Percentiles rank a stretch among this genome's conserved stretches.
These are phyloP conservation scores for Subacronicta megacephala DNA, from an alignment of 2,888 invertebrate species.

Conservation along the genomic window DNA sequence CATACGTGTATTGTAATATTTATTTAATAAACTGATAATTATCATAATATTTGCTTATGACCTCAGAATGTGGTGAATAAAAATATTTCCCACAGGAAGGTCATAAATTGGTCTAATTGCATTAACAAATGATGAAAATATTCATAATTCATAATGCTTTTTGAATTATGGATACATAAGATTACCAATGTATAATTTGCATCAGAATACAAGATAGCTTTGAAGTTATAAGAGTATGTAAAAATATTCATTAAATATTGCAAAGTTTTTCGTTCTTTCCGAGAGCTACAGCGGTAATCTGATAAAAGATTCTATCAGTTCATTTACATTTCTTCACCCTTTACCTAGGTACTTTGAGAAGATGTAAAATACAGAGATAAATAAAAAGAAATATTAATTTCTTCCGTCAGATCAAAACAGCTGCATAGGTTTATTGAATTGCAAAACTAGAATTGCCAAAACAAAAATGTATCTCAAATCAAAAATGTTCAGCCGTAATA, in stretches of 20 bases:
- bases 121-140: too few species aligned
- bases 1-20: slow-evolving; percentile 30
- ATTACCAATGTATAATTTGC: neutral
- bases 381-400: neutral
- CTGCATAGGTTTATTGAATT: too few species aligned
- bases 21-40: slow-evolving; percentile 25
- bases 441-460: too few species aligned
- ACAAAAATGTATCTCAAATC: too few species aligned
- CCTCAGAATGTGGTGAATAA: slow-evolving; percentile 5
- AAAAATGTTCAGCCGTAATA: too few species aligned
- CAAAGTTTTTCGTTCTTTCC: slow-evolving; percentile 32
- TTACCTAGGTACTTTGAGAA: slow-evolving; percentile 11
- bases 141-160: too few species aligned
- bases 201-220: slow-evolving; percentile 14
- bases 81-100: slow-evolving; percentile 1
- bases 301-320: slow-evolving; percentile 30
- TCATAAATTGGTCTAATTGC: too few species aligned
- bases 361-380: neutral
- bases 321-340: slow-evolving; percentile 12
- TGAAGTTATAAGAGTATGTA: slow-evolving; percentile 31
- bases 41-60: slow-evolving; percentile 7
- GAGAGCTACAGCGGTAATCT: slow-evolving; percentile 16
- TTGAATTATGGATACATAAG: too few species aligned
- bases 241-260: slow-evolving; percentile 49
- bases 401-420: too few species aligned